Conservation (phyloP, 1,140 invertebrate species). For the Tetraneura akinire region DNA sequence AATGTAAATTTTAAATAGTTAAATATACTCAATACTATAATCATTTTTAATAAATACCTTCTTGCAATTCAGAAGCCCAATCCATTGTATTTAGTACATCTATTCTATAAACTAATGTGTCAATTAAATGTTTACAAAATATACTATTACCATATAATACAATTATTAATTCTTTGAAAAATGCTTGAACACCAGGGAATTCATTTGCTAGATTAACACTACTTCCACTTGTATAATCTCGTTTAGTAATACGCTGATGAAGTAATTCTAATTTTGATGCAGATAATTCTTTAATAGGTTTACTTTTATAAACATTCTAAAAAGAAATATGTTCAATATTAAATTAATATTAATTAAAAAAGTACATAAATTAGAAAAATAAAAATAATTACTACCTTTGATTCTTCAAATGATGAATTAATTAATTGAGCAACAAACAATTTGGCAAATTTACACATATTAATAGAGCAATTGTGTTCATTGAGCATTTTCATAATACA, state of each 20-base stretch:
- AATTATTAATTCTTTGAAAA: constrained; percentile 9
- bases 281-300: constrained; percentile 35
- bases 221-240: constrained; percentile 44
- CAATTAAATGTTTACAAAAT: constrained; percentile 44
- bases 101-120: constrained; percentile 34
- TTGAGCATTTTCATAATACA: constrained; percentile 17
- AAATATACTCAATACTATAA: too few relatives aligned
- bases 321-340: not conserved
- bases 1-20: too few relatives aligned
- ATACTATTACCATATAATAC: not conserved
- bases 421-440: constrained; percentile 41
- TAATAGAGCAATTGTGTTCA: constrained; percentile 25
- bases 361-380: too few relatives aligned
- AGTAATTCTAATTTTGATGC: constrained; percentile 40
- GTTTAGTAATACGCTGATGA: constrained; percentile 43
- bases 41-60: constrained; percentile 1
- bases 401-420: constrained; percentile 42
- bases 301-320: constrained; percentile 39
- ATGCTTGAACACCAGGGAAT: constrained; percentile 39
- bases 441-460: constrained; percentile 44
- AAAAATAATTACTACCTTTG: constrained; percentile 2
- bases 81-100: constrained; percentile 41
- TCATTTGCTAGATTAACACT: constrained; percentile 34
- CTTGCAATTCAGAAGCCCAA: constrained; percentile 43
- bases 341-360: not conserved